These are phyloP conservation scores for Steinernema carpocapsae DNA, from an alignment of 2,888 invertebrate genomes.

Conservation along the genomic window DNA sequence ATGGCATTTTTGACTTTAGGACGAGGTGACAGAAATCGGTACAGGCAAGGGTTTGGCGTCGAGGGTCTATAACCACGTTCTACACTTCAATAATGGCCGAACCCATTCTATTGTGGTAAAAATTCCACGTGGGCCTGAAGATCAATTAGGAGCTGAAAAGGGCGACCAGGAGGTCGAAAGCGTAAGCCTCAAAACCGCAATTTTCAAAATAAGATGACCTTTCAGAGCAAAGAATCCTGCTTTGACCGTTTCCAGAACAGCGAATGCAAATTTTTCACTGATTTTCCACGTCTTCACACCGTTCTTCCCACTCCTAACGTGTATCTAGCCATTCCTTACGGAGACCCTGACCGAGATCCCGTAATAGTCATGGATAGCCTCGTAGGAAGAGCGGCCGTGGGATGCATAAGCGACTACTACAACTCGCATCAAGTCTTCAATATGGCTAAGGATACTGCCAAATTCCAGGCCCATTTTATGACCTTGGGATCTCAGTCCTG, in stretches of 20 bases:
- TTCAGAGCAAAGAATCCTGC: background rate
- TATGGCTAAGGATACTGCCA: background rate
- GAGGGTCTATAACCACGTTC: slow-evolving; percentile 9
- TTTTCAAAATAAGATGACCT: no score
- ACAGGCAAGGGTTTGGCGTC: slow-evolving; percentile 1
- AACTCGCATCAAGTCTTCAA: background rate
- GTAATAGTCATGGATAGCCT: background rate
- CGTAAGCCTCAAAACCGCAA: no score
- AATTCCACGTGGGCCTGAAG: background rate
- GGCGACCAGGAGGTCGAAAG: background rate
- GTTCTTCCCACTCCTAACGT: background rate
- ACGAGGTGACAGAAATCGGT: slow-evolving; percentile 5
- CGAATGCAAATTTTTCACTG: background rate
- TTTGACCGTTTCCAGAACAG: background rate
- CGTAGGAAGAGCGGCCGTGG: background rate
- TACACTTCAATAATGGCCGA: background rate
- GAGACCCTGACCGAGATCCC: background rate
- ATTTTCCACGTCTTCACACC: background rate
- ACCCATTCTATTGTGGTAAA: slow-evolving; percentile 9
- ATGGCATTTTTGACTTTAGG: background rate
- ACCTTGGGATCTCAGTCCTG: background rate
- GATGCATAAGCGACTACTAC: background rate
- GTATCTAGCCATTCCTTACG: background rate
- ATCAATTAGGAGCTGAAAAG: background rate
- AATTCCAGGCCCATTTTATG: background rate